These are phyloP conservation scores for Hippocampus barbouri DNA, from an alignment of 2,113 vertebrate species.

Conservation along the genomic window DNA sequence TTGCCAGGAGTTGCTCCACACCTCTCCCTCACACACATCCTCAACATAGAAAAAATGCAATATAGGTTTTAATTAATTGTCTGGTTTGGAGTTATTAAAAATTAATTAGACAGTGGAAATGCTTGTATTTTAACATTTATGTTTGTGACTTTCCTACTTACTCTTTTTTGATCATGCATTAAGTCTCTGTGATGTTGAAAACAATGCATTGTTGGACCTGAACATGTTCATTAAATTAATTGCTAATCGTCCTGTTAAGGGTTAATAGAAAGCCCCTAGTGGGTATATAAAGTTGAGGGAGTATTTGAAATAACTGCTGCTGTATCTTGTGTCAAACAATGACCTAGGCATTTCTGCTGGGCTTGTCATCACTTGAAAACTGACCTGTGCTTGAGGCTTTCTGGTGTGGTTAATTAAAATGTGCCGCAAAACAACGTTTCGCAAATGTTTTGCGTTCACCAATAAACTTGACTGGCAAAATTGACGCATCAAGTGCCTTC, in stretches of 20 bases:
- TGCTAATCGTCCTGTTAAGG: not conserved
- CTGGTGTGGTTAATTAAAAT: constrained; percentile 12
- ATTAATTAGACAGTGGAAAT: too few species aligned
- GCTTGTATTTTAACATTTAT: too few species aligned
- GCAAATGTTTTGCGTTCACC: not conserved
- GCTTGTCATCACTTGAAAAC: constrained; percentile 49
- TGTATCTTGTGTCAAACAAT: constrained; percentile 3
- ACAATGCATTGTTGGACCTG: not conserved
- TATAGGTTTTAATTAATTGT: too few species aligned
- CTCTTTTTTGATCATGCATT: too few species aligned
- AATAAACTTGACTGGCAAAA: not conserved
- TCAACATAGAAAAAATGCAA: too few species aligned
- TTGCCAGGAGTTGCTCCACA: too few species aligned
- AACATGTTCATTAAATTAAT: not conserved
- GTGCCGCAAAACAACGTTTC: not conserved
- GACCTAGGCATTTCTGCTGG: constrained; percentile 6
- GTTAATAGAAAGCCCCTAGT: not conserved
- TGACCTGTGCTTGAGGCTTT: constrained; percentile 19
- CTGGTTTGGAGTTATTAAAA: too few species aligned
- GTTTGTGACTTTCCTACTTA: too few species aligned
- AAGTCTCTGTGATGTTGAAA: too few species aligned
- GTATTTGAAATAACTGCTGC: not conserved
- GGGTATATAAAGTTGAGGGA: not conserved
- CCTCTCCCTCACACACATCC: too few species aligned
- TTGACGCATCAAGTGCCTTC: not conserved